Percentiles rank a stretch among this genome's conserved stretches.
phyloP scores from a whole-genome alignment of 2,113 vertebrate genomes.

The Gambusia affinis region DNA sequence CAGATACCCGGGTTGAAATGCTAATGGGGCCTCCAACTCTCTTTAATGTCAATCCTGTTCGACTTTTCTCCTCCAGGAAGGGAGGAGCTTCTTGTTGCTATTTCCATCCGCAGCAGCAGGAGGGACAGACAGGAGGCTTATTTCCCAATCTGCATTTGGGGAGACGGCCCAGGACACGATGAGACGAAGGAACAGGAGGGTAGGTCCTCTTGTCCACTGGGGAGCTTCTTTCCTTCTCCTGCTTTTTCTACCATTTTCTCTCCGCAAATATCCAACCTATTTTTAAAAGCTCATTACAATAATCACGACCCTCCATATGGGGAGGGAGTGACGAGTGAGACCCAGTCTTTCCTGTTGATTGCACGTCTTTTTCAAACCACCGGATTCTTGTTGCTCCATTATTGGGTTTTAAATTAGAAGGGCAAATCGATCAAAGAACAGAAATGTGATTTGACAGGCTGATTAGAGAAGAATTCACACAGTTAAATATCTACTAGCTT shows the following conservation, averaged over 20 bases:
- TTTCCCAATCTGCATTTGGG: slow-evolving; percentile 59
- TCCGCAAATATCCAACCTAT: slow-evolving; percentile 31
- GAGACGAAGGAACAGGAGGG: slow-evolving; percentile 29
- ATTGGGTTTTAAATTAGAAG: slow-evolving; percentile 44
- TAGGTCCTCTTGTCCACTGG: slow-evolving; percentile 32
- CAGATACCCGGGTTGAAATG: slow-evolving; percentile 76
- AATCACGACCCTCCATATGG: slow-evolving; percentile 4
- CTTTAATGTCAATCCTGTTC: slow-evolving; percentile 71
- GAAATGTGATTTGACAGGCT: slow-evolving; percentile 41
- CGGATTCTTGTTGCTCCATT: slow-evolving; percentile 27
- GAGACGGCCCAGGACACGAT: slow-evolving; percentile 50
- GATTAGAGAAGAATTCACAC: slow-evolving; percentile 16
- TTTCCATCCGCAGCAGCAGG: slow-evolving; percentile 66
- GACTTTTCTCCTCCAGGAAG: slow-evolving; percentile 40
- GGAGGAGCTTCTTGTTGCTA: slow-evolving; percentile 54
- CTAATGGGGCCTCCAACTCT: slow-evolving; percentile 73
- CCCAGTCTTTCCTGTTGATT: slow-evolving; percentile 34
- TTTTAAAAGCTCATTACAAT: slow-evolving; percentile 45
- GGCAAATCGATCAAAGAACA: slow-evolving; percentile 48
- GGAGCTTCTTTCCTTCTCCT: neutral
- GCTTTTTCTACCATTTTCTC: neutral
- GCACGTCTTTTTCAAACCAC: slow-evolving; percentile 29
- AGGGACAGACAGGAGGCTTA: slow-evolving; percentile 55
- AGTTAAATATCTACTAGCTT: neutral
- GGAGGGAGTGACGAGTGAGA: slow-evolving; percentile 21